These are phyloP conservation scores for Sphaerophoria taeniata DNA, from an alignment of 2,888 invertebrate species.

Conservation along the genomic window DNA sequence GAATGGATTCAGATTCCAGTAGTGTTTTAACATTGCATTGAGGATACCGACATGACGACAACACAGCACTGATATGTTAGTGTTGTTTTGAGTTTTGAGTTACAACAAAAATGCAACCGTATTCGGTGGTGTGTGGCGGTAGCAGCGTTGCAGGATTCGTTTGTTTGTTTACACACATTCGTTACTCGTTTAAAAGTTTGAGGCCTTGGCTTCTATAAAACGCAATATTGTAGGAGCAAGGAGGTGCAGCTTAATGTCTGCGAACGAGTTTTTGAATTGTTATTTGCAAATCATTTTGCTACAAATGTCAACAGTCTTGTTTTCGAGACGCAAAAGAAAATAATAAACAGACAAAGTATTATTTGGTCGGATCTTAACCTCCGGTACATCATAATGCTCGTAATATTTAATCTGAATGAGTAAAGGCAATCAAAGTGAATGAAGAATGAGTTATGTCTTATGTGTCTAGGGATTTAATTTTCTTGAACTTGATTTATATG, in stretches of 20 bases:
- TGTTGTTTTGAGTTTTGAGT: constrained; percentile 3
- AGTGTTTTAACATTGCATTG: constrained; percentile 10
- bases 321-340: constrained; percentile 10
- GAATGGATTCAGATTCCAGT: constrained; percentile 1
- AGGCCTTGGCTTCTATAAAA: constrained; percentile 10
- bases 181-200: constrained; percentile 20
- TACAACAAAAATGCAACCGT: neutral
- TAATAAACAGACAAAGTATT: neutral
- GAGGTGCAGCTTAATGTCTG: neutral
- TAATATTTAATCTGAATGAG: constrained; percentile 14
- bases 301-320: constrained; percentile 50
- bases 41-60: neutral
- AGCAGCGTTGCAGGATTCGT: constrained; percentile 21
- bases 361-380: constrained; percentile 21
- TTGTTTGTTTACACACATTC: constrained; percentile 49
- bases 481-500: too few species aligned
- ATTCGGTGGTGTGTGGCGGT: neutral
- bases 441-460: neutral
- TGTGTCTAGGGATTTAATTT: too few species aligned
- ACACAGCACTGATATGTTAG: constrained; percentile 10
- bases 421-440: constrained; percentile 12
- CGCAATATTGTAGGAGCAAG: too few species aligned
- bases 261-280: neutral
- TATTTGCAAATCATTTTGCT: constrained; percentile 58
- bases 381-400: neutral